phyloP scores from a whole-genome alignment of 2,888 invertebrate species.

The Pseudoips prasinana region DNA sequence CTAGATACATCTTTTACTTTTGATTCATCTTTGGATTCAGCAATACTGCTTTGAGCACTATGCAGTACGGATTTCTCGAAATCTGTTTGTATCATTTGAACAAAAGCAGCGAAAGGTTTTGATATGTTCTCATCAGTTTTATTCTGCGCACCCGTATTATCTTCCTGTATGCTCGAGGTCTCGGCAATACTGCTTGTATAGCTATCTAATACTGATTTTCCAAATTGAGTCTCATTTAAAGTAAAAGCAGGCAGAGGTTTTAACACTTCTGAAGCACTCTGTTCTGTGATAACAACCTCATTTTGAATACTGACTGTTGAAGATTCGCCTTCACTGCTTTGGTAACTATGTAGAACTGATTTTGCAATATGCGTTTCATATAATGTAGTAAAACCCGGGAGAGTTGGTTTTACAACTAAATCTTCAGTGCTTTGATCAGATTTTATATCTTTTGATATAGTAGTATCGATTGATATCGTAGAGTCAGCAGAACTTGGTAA shows the following conservation, averaged over 20 bases:
- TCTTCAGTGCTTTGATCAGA: slow-evolving; percentile 35
- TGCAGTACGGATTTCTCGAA: slow-evolving; percentile 55
- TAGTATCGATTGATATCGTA: slow-evolving; percentile 35
- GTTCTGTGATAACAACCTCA: slow-evolving; percentile 20
- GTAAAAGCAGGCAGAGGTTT: slow-evolving; percentile 51
- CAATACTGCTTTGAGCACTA: slow-evolving; percentile 52
- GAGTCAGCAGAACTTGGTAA: slow-evolving; percentile 61
- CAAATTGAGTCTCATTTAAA: slow-evolving; percentile 51
- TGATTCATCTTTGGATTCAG: slow-evolving; percentile 30
- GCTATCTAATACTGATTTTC: slow-evolving; percentile 57
- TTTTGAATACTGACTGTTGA: slow-evolving; percentile 38
- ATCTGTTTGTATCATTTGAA: slow-evolving; percentile 48
- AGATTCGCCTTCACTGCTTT: slow-evolving; percentile 53
- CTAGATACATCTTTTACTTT: slow-evolving; percentile 47
- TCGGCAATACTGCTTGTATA: slow-evolving; percentile 50
- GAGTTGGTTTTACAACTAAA: slow-evolving; percentile 31
- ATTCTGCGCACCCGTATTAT: slow-evolving; percentile 11
- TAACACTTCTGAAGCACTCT: slow-evolving; percentile 23
- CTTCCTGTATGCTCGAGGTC: slow-evolving; percentile 36
- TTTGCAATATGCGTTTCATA: slow-evolving; percentile 54
- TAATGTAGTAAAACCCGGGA: slow-evolving; percentile 55
- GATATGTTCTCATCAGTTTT: slow-evolving; percentile 28
- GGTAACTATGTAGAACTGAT: slow-evolving; percentile 61
- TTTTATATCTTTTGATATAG: slow-evolving; percentile 39
- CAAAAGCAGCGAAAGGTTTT: slow-evolving; percentile 38